Base-by-base conservation (phyloP, 2,113 vertebrate genomes). In the Marcusenius ussheri region DNA sequence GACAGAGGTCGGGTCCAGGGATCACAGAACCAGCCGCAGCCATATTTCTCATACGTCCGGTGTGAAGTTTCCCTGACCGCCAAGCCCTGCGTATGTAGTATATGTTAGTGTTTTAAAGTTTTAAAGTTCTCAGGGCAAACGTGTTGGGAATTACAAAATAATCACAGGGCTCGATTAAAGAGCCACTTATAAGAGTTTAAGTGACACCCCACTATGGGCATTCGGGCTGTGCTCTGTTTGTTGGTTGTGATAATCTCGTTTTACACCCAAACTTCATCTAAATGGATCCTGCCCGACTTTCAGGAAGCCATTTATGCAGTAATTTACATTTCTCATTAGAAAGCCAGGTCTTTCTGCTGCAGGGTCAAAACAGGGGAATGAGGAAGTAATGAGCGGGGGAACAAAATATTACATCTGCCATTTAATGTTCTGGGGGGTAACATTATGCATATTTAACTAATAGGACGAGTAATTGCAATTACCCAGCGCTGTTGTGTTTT, bases 241-340 rank as follows among this genome's bases (percentile, higher is more conserved):
- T 88, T 91, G 89, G 91, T 91, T 92, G 90, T 74, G n/a, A 87
- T 92, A 90, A 93, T 93, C 91, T 91, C 50, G 88, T 92, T 90
- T 91, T 80, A 45, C 66, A 86, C 91, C 86, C 83, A 90, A 53
- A 94, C 93, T 94, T 91, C 91, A 92, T 88, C 89, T 91, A 93
- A 93, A 93, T 91, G 91, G 92, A 91, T 91, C 91, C 92, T 87
- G 91, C 91, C 91, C 90, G 62, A 90, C 91, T 93, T 92, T 92
- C 92, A 92, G 90, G 84, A 93, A 94, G 94, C 88, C 89, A 80
- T 91, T 89, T 58, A 95, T 94, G 91, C 83, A 90, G 96, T 98
- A 96, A 97, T 98, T 98, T 98, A 96, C 97, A 98, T 98, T 98
- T 97, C 97, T 98, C 97, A 98, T 98, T 97, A 98, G 97, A 95